Evolutionary conservation across 1,140 invertebrate genomes (phyloP).

Genomic region (Ruditapes philippinarum): DNA sequence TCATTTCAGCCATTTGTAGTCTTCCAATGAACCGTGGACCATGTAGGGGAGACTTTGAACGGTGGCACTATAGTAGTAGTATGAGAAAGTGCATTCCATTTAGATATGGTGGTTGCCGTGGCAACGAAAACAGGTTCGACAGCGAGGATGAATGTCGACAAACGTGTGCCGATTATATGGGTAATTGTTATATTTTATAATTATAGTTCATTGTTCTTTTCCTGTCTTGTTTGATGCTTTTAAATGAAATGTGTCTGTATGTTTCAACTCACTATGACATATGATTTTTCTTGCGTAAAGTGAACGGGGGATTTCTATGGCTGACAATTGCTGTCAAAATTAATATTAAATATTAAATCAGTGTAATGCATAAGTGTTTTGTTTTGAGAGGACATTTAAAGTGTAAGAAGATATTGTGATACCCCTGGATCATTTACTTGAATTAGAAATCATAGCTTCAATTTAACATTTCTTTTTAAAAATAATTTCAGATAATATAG

Average conservation of each 20-base stretch:
- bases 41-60: conserved; percentile 93
- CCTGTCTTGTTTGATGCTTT: neutral
- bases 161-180: conserved; percentile 90
- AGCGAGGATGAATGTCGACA: conserved; percentile 93
- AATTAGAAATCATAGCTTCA: too few relatives aligned
- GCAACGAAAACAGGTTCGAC: conserved; percentile 96
- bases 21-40: conserved; percentile 91
- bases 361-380: too few relatives aligned
- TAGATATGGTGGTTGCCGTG: conserved; percentile 95
- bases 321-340: too few relatives aligned
- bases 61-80: conserved; percentile 93
- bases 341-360: too few relatives aligned
- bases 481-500: conserved; percentile 51
- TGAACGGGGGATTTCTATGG: too few relatives aligned
- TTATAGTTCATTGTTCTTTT: neutral
- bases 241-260: too few relatives aligned
- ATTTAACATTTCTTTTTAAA: too few relatives aligned
- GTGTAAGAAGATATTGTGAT: too few relatives aligned
- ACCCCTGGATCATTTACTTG: too few relatives aligned
- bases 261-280: too few relatives aligned
- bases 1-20: conserved; percentile 81
- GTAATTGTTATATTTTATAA: conserved; percentile 53
- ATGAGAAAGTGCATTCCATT: conserved; percentile 93
- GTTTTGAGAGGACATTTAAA: too few relatives aligned
- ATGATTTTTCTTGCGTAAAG: too few relatives aligned